Conservation (phyloP, 2,888 invertebrate species). For the Artemia sinica region DNA sequence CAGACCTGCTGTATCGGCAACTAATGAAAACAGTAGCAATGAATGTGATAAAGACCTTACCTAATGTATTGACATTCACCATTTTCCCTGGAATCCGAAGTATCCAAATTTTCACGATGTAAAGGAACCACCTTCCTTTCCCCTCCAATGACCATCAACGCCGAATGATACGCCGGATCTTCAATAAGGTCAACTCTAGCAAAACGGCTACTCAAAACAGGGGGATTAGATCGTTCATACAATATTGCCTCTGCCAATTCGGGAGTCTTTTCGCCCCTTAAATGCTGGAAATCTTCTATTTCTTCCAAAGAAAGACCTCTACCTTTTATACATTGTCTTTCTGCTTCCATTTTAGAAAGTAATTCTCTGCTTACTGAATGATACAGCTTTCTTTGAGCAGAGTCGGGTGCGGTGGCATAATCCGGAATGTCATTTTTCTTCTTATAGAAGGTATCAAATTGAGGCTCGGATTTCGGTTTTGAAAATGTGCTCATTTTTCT, state of each 20-base stretch:
- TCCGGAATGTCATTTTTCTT: background rate
- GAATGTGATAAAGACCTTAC: too few relatives aligned
- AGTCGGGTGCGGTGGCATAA: background rate
- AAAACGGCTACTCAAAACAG: background rate
- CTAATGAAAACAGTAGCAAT: too few relatives aligned
- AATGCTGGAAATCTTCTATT: background rate
- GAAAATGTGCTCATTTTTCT: background rate
- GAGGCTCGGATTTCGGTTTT: background rate
- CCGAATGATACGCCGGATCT: slow-evolving; percentile 6
- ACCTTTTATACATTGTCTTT: background rate
- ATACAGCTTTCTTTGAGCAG: background rate
- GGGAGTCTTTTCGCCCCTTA: background rate
- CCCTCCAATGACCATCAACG: slow-evolving; percentile 10
- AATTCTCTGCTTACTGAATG: slow-evolving; percentile 11
- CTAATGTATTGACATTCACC: too few relatives aligned
- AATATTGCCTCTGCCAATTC: slow-evolving; percentile 7
- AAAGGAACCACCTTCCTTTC: background rate
- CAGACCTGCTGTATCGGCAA: too few relatives aligned
- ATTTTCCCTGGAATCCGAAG: too few relatives aligned
- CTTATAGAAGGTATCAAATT: background rate
- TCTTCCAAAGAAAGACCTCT: background rate
- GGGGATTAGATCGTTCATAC: slow-evolving; percentile 1
- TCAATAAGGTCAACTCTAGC: slow-evolving; percentile 5
- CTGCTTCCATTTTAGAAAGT: slow-evolving; percentile 3
- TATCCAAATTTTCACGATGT: background rate